Evolutionary conservation across 2,888 invertebrate genomes (phyloP).

Genomic region (Dioctria linearis): DNA sequence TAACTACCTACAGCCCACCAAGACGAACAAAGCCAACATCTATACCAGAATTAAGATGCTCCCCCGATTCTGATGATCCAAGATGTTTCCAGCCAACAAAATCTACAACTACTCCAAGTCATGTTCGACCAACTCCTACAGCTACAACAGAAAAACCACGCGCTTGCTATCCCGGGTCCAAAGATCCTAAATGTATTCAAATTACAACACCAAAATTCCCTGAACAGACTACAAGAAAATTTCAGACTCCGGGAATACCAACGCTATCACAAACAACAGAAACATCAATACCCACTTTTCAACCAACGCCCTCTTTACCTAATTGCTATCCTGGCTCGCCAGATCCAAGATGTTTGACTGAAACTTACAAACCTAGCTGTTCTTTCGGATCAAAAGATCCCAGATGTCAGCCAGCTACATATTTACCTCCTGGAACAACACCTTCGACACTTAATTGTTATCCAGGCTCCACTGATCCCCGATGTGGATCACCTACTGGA

Average conservation of each 20-base stretch:
- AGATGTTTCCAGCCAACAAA: slow-evolving; percentile 59
- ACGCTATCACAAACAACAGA: slow-evolving; percentile 59
- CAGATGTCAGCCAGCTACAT: slow-evolving; percentile 55
- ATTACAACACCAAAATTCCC: slow-evolving; percentile 60
- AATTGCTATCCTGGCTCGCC: slow-evolving; percentile 66
- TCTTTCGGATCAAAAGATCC: slow-evolving; percentile 66
- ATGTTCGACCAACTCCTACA: background rate
- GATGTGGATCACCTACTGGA: slow-evolving; percentile 62
- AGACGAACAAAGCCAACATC: slow-evolving; percentile 63
- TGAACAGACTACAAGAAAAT: background rate
- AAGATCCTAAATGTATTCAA: slow-evolving; percentile 62
- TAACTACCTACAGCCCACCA: slow-evolving; percentile 54
- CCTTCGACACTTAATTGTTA: slow-evolving; percentile 67
- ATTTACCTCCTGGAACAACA: slow-evolving; percentile 64
- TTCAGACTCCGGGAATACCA: slow-evolving; percentile 65
- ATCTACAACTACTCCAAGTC: background rate
- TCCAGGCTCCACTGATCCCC: slow-evolving; percentile 62
- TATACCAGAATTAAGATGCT: slow-evolving; percentile 41
- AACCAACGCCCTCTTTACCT: slow-evolving; percentile 57
- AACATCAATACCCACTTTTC: background rate
- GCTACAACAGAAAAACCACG: slow-evolving; percentile 29
- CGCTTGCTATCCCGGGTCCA: slow-evolving; percentile 64
- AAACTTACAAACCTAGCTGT: slow-evolving; percentile 63
- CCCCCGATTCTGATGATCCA: slow-evolving; percentile 27
- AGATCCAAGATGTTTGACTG: slow-evolving; percentile 64